Evolutionary conservation across 2,113 vertebrate genomes (phyloP).

Genomic region (Mirza zaza): DNA sequence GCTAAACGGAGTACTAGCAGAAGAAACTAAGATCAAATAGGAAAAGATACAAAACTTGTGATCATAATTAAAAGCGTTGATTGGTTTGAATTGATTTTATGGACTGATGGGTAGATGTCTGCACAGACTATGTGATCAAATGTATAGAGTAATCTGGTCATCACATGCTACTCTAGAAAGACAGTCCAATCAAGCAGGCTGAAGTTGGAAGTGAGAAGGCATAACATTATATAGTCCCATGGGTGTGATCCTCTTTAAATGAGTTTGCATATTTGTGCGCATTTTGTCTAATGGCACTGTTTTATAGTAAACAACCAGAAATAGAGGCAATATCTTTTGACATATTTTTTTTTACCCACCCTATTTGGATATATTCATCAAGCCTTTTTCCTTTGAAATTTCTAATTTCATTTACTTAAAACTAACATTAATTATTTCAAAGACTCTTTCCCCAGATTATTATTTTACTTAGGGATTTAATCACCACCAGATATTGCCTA

Average conservation of each 20-base stretch:
- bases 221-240: not conserved
- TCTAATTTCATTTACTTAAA: slow-evolving; percentile 57
- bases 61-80: not conserved
- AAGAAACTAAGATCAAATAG: not conserved
- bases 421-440: slow-evolving; percentile 52
- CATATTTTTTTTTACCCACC: not conserved
- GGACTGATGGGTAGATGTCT: not conserved
- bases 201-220: not conserved
- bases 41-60: not conserved
- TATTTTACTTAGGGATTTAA: slow-evolving; percentile 35
- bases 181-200: not conserved
- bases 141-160: not conserved
- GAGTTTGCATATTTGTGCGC: not conserved
- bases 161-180: not conserved
- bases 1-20: slow-evolving; percentile 53
- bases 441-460: not conserved
- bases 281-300: not conserved
- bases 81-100: slow-evolving; percentile 25
- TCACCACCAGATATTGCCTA: slow-evolving; percentile 24
- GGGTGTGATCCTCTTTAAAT: not conserved
- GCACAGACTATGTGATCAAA: slow-evolving; percentile 11
- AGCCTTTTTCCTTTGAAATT: slow-evolving; percentile 57
- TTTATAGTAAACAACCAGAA: not conserved
- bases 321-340: not conserved
- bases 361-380: slow-evolving; percentile 6